Conservation (phyloP, 2,888 invertebrate genomes). For the Drosophila macrospina region DNA sequence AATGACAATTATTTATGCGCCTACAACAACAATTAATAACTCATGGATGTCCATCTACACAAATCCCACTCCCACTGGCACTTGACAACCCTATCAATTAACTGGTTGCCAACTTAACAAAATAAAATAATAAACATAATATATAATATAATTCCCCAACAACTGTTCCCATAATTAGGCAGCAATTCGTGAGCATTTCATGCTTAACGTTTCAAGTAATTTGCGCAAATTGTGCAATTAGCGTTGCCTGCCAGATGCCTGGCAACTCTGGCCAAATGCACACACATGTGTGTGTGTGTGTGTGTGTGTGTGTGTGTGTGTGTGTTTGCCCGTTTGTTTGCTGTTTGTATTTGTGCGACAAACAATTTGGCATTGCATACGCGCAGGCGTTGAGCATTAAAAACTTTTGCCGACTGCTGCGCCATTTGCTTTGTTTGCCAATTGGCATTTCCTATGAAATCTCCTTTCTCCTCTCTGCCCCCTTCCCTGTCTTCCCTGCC, state of each 20-base stretch:
- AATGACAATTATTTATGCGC: too few species aligned
- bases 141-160: conserved; percentile 9
- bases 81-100: conserved; percentile 24
- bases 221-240: conserved; percentile 47
- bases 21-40: too few species aligned
- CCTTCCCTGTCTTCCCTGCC: not conserved
- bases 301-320: conserved; percentile 11
- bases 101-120: not conserved
- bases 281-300: not conserved
- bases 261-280: conserved; percentile 40
- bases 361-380: conserved; percentile 43
- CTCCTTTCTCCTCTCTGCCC: not conserved
- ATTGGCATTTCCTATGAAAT: conserved; percentile 46
- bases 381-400: conserved; percentile 61
- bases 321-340: too few species aligned
- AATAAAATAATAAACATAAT: conserved; percentile 8
- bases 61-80: conserved; percentile 14
- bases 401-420: conserved; percentile 47
- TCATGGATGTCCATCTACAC: not conserved
- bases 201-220: conserved; percentile 28
- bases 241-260: conserved; percentile 35
- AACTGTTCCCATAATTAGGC: conserved; percentile 22
- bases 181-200: conserved; percentile 17
- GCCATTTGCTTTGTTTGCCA: conserved; percentile 48
- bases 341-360: conserved; percentile 26